These are phyloP conservation scores for Monomorium pharaonis DNA, from an alignment of 1,140 invertebrate species.

Conservation along the genomic window DNA sequence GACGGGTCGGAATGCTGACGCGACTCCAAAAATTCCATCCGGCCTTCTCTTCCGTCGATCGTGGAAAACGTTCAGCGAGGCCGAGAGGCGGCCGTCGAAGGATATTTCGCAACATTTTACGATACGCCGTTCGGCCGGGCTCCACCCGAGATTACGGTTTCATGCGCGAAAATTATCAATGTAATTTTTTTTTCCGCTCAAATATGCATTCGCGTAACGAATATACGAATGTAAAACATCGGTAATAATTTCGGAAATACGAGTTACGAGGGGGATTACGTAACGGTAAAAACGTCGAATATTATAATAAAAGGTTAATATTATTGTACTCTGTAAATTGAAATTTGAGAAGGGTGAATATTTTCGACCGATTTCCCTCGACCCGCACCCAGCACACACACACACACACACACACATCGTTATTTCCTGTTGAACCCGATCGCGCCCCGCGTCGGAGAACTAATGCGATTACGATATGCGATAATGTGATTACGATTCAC, in stretches of 20 bases:
- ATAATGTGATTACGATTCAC: constrained; percentile 56
- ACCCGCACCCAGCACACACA: not conserved
- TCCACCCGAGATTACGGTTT: not conserved
- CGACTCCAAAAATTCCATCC: constrained; percentile 31
- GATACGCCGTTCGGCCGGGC: too few relatives aligned
- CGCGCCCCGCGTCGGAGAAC: constrained; percentile 20
- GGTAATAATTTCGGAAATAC: constrained; percentile 19
- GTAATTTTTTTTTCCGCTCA: not conserved
- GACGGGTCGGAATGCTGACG: constrained; percentile 18
- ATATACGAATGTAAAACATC: not conserved
- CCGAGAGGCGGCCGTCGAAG: not conserved
- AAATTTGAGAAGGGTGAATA: constrained; percentile 28
- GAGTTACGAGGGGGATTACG: not conserved
- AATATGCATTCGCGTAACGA: not conserved
- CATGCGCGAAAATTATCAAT: constrained; percentile 22
- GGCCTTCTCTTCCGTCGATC: not conserved
- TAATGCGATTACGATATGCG: constrained; percentile 49
- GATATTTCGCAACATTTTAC: constrained; percentile 4
- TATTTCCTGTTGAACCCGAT: constrained; percentile 25
- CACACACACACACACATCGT: too few relatives aligned
- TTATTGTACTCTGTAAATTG: constrained; percentile 1
- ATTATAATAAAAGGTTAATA: constrained; percentile 47
- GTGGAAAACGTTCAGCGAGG: not conserved
- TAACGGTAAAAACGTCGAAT: constrained; percentile 3
- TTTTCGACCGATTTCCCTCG: not conserved